Base-by-base conservation (phyloP, 2,113 vertebrate genomes). In the Syngnathus typhle region DNA sequence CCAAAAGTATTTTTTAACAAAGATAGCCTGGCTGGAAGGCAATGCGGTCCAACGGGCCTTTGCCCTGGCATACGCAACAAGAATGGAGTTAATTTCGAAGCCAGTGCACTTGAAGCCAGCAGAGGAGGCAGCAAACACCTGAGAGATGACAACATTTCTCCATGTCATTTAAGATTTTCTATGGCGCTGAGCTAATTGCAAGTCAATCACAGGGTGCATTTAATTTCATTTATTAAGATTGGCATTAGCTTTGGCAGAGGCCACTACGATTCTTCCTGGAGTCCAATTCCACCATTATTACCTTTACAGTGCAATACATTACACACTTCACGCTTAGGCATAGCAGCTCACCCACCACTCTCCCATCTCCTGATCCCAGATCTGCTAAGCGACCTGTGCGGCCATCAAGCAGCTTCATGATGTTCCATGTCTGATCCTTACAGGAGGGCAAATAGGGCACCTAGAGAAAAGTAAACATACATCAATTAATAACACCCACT, bases 1-100 rank as follows among this genome's bases (percentile, higher is more conserved):
- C 91, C 91, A 92, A 77, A 92, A 92, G 72, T 92, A 85, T n/a
- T 85, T 76, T 60, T 88, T 90, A 46, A 91, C 64, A 80, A 92
- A 92, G 60, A 64, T 74, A 4, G 74, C 89, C 62, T 85, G 79
- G 18, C 75, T 63, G 37, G 68, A 39, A 41, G 88, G 78, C 16
- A 90, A 52, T 39, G 86, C 84, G 9, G 2, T 84, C 88, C 84
- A 92, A 18, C 5, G 44, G 32, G 89, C 89, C 60, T 78, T 88
- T 63, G 69, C 75, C 71, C 75, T 85, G 54, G 88, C 69, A 69
- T 86, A 91, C 23, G 84, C 75, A 62, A 89, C 38, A 58, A 92
- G 77, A 38, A 93, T 76, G 0, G 88, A 85, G 76, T 92, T 92
- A 18, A 93, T 89, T 77, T 93, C 92, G 82, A 89, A 92, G 0